phyloP scores from a whole-genome alignment of 2,797 vertebrate genomes.

The Syndactyla subalaris region DNA sequence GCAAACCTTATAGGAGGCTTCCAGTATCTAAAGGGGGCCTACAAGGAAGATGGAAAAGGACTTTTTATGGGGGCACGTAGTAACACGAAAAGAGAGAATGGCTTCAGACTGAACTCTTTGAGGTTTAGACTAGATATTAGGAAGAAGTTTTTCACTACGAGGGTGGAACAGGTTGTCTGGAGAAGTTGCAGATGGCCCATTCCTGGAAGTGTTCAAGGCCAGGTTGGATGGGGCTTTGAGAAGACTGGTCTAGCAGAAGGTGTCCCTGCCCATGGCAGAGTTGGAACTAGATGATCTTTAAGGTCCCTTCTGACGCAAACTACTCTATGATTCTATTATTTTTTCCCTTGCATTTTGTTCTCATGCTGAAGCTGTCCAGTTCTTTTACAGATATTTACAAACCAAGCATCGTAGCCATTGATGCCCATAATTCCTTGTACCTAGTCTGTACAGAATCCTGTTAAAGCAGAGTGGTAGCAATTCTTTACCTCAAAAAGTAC shows the following conservation, averaged over 20 bases:
- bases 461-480: background rate
- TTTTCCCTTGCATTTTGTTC: background rate
- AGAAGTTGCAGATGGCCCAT: background rate
- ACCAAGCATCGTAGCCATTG: fast-evolving
- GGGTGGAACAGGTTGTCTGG: background rate
- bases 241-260: background rate
- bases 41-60: background rate
- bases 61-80: background rate
- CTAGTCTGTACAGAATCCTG: background rate
- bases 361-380: background rate
- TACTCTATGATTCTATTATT: background rate
- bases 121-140: background rate
- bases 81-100: background rate
- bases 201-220: background rate
- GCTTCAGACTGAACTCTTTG: background rate
- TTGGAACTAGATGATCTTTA: background rate
- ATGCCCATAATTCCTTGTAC: background rate
- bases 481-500: background rate
- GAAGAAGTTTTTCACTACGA: background rate
- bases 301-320: background rate
- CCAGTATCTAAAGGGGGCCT: background rate
- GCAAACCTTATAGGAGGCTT: background rate
- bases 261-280: background rate
- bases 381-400: background rate
- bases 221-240: background rate